Percentiles rank a stretch among this genome's conserved stretches.
These are phyloP conservation scores for Omphaloscelis lunosa DNA, from an alignment of 2,888 invertebrate genomes.

Conservation along the genomic window DNA sequence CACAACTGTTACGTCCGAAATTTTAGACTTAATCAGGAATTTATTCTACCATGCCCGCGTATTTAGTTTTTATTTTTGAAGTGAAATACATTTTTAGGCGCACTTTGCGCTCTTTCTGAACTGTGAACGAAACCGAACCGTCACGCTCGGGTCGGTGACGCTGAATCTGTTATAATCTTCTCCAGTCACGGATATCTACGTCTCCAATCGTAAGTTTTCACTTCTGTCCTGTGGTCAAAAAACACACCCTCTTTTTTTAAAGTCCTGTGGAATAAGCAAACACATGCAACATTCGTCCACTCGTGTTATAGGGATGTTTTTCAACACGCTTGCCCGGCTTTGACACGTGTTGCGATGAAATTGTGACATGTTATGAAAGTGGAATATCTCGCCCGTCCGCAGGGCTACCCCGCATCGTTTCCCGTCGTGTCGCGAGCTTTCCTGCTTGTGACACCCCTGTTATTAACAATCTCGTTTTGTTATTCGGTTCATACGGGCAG, in stretches of 20 bases:
- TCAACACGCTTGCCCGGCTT: constrained; percentile 66
- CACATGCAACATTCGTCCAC: constrained; percentile 54
- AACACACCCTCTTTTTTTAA: constrained; percentile 4
- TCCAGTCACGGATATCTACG: no score
- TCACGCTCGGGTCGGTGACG: not conserved
- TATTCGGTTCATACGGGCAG: constrained; percentile 70
- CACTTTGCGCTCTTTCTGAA: no score
- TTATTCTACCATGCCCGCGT: constrained; percentile 4
- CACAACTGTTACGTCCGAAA: constrained; percentile 55
- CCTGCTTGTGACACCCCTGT: constrained; percentile 83
- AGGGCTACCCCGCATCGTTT: constrained; percentile 72
- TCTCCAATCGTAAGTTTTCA: not conserved
- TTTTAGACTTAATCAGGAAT: constrained; percentile 31
- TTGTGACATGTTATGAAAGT: constrained; percentile 78
- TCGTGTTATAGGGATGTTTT: constrained; percentile 68
- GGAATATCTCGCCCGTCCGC: constrained; percentile 64
- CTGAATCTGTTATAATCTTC: not conserved
- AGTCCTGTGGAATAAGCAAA: constrained; percentile 66
- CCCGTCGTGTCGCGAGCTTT: constrained; percentile 73
- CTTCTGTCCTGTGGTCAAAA: no score
- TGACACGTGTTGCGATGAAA: constrained; percentile 78
- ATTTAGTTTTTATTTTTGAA: no score
- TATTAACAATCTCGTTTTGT: constrained; percentile 74
- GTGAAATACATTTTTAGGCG: no score
- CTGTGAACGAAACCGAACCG: not conserved